Evolutionary conservation across 1,140 invertebrate genomes (phyloP), one percentile per base, ranked within the genome.

Genomic region (Papilio helenus): DNA sequence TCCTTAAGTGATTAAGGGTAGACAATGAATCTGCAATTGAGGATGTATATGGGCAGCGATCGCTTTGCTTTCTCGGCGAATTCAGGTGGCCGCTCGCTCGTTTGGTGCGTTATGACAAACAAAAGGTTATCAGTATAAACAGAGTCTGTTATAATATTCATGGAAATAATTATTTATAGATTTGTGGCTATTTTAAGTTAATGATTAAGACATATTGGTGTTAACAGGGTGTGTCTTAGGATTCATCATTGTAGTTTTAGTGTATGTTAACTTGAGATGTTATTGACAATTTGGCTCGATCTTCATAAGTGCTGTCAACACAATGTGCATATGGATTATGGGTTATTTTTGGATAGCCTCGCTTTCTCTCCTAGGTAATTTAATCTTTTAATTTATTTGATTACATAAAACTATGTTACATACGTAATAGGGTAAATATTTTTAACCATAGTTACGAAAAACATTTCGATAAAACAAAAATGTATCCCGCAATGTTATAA

Each of bases 191-290:
- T n/a, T 55, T 46, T 12, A 46, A 46, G 12, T 46, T 12, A 46
- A 12, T 46, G 44, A 46, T 46, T 46, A 46, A 12, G 44, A 46
- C 34, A 46, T 10, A 46, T 46, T 10, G 10, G 12, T 46, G 44
- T 14, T 12, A 10, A 12, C 12, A 12, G 34, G 34, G 4, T 4
- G 2, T 46, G 12, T 12, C 44, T 46, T 12, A 46, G 9, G 12
- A 12, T 7, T 12, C 9, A 10, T 46, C 9, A 12, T 10, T 46
- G 10, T 46, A 12, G 44, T 26, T 34, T 2, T 34, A 34, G n/a
- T 79, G 72, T 79, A 58, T 26, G 20, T 20, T 71, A 16, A 72
- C 49, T 71, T 46, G 42, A 23, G 10, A 26, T 71, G 23, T 23
- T 44, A 44, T 26, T 61, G 58, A 61, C 58, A 26, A 23, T 14